Base-by-base conservation (phyloP, 2,888 invertebrate species). In the Hirtodrosophila histrioides region DNA sequence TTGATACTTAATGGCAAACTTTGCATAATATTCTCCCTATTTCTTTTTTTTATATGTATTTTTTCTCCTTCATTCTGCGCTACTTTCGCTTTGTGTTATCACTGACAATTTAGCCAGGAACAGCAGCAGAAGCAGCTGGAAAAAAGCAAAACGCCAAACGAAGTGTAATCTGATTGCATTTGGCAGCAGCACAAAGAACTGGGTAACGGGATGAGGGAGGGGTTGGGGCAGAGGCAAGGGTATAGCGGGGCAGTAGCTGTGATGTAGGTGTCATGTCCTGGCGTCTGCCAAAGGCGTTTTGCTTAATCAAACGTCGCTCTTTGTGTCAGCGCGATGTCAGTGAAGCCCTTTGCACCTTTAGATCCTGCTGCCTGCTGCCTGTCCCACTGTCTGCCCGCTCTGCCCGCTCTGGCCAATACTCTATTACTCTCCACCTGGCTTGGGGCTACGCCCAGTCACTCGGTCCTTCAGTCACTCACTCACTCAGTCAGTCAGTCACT, bases 111-210 rank as follows among this genome's bases (percentile, higher is more conserved):
- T 74, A 81, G 76, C 73, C 71, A 53, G 33, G n/a, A n/a, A n/a
- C 39, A 44, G 37, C 41, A 48, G 33, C 11, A 36, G 31, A 35
- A 29, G 31, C 6, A 40, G 29, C 29, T 12, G 40, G 36, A 65
- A 51, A 64, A 69, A 63, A 41, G 50, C 54, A 49, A 53, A 65
- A 63, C 48, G 64, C 53, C 82, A 78, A 86, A 76, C 80, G 74
- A 86, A 69, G 63, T 81, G 79, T 85, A 83, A 87, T 87, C 87
- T 87, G 85, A 83, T 86, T 83, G 87, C 82, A 84, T 84, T 80
- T 84, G 84, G 78, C 86, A 86, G 71, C 80, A 65, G 65, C 81
- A 71, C 86, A 77, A 83, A 86, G 77, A 5, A 31, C 24, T 23
- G 4, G 11, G 33, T 8, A 45, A 31, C n/a, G 4, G 6, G 4